phyloP scores from a whole-genome alignment of 2,797 vertebrate genomes.

The Cuculus canorus region DNA sequence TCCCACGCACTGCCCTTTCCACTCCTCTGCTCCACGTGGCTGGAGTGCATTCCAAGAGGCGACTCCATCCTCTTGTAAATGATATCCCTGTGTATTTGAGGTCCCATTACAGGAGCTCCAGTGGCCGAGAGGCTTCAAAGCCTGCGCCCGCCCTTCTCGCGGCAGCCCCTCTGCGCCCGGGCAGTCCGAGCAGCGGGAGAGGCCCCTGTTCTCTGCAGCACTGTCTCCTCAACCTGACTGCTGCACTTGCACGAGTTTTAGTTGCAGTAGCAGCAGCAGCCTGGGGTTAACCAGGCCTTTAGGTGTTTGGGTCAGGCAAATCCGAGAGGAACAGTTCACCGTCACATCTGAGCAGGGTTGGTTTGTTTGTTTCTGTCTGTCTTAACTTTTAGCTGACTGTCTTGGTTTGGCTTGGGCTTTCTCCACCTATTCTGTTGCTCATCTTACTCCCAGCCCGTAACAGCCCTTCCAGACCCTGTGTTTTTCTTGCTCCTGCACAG shows the following conservation, averaged over 20 bases:
- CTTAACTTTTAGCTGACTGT: constrained; percentile 13
- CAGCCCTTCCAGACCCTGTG: constrained; percentile 17
- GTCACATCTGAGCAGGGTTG: neutral
- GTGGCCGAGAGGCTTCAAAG: neutral
- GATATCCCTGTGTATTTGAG: neutral
- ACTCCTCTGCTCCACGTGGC: neutral
- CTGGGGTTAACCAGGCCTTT: neutral
- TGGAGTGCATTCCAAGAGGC: neutral
- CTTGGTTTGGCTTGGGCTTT: constrained; percentile 17
- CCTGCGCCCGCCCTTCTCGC: neutral
- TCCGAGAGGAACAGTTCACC: neutral
- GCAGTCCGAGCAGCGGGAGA: neutral
- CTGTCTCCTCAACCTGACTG: rapidly evolving
- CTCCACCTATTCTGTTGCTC: constrained; percentile 54
- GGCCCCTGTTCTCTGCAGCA: neutral
- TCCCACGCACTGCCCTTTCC: neutral
- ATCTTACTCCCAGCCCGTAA: constrained; percentile 1
- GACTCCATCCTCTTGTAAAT: neutral
- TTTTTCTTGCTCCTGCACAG: constrained; percentile 41
- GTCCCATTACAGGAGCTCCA: neutral
- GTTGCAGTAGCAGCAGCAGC: neutral
- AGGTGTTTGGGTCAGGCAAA: neutral
- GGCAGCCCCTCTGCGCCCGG: neutral
- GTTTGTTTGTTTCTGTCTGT: neutral
- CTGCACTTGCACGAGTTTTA: neutral